Evolutionary conservation across 2,113 vertebrate species (phyloP).

Genomic region (Rynchops niger): DNA sequence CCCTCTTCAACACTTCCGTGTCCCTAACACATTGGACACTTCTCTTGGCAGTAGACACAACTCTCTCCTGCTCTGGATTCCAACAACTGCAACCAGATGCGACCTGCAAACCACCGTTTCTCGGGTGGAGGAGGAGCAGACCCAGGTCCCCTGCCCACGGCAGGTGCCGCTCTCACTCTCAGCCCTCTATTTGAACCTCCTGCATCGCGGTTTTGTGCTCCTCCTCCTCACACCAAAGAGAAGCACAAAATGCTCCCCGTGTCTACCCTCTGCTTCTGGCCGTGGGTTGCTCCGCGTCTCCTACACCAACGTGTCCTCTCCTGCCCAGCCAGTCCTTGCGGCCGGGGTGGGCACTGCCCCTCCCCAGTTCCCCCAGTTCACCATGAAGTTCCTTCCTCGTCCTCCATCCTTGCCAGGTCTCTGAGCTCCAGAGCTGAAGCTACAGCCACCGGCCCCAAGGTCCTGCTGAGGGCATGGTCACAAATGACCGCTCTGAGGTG

Average conservation of each 20-base stretch:
- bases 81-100: not conserved
- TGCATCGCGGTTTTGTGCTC: not conserved
- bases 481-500: not conserved
- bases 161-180: accelerated
- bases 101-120: not conserved
- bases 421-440: not conserved
- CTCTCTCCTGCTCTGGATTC: not conserved
- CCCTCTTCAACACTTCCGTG: not conserved
- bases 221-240: not conserved
- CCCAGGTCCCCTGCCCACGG: not conserved
- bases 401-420: not conserved
- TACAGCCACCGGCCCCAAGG: not conserved
- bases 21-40: not conserved
- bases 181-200: not conserved
- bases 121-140: not conserved
- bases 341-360: accelerated
- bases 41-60: not conserved
- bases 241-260: not conserved
- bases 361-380: not conserved
- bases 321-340: accelerated
- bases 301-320: not conserved
- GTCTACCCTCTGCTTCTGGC: not conserved
- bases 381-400: not conserved
- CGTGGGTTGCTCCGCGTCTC: not conserved
- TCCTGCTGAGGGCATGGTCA: not conserved